These are phyloP conservation scores for Geotrypetes seraphini DNA, from an alignment of 2,797 vertebrate genomes.

Conservation along the genomic window DNA sequence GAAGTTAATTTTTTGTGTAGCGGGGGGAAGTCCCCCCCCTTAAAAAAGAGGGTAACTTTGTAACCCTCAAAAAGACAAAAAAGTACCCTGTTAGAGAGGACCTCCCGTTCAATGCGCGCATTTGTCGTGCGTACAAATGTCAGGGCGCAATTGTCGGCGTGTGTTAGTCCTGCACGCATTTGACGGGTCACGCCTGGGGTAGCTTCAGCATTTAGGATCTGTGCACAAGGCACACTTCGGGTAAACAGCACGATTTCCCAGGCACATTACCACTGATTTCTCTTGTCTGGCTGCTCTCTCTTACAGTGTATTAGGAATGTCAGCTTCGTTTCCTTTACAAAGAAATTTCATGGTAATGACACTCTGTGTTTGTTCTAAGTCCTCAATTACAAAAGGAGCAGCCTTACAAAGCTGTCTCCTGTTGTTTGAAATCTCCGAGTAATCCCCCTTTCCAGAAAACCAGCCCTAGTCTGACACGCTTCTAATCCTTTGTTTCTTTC, in stretches of 20 bases:
- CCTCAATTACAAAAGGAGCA: conserved; percentile 53
- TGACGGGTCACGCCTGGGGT: too few relatives aligned
- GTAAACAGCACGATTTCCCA: conserved; percentile 9
- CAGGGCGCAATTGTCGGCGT: too few relatives aligned
- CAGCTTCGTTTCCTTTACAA: conserved; percentile 33
- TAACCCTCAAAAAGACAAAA: too few relatives aligned
- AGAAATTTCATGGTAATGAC: conserved; percentile 51
- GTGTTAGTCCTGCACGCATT: too few relatives aligned
- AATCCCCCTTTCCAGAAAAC: conserved; percentile 52
- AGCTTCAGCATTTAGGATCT: fast-evolving
- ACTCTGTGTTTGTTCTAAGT: conserved; percentile 50
- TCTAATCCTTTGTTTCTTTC: conserved; percentile 53
- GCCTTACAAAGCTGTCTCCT: conserved; percentile 47
- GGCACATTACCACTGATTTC: not conserved
- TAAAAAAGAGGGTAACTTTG: too few relatives aligned
- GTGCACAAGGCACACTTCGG: too few relatives aligned
- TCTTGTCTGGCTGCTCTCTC: conserved; percentile 28
- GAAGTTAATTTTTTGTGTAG: too few relatives aligned
- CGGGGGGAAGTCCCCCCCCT: too few relatives aligned
- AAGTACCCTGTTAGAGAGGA: too few relatives aligned
- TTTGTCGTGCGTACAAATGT: too few relatives aligned
- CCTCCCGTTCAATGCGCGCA: too few relatives aligned
- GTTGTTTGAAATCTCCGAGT: conserved; percentile 48
- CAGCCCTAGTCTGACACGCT: conserved; percentile 44
- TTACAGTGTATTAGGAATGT: conserved; percentile 33